Base-by-base conservation (phyloP, 2,888 invertebrate genomes). In the Spisula solida region DNA sequence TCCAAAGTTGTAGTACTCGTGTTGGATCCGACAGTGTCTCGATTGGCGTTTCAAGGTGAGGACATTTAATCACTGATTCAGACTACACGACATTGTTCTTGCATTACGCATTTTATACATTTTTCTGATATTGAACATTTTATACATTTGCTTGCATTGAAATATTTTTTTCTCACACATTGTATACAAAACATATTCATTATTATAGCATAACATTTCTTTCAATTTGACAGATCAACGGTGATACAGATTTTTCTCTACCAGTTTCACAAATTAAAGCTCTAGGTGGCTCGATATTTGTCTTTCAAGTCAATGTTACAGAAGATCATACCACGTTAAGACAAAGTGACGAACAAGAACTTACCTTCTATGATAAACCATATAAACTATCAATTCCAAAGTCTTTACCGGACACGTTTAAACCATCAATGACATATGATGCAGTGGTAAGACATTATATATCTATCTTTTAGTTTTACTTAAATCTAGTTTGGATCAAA, bases 281-380 rank as follows among this genome's bases (percentile, higher is more conserved):
- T 55, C 79, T 92, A 31, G 84, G 82, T 31, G 90, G 87, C 6
- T 79, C 79, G 1, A 81, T 86, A 5, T 85, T 93, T 10, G 34
- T 90, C 0, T 89, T 94, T 80, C 90, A 98, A 95, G 99, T 98
- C 0, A 98, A 98, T 5, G 98, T 99, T 5, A 99, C 99, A 96
- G 99, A 99, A 97, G 98, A 98, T 85, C 97, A 98, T 92, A 99
- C 99, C 0, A 97, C 98, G 34, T 97, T 98, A 83, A 97, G 98
- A 94, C 98, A 99, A 96, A 98, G 98, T 96, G 98, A 98, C 34
- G 97, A 98, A 0, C 97, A 98, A 0, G 97, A 98, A 91, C 97
- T 98, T 66, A 97, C 98, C 83, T 97, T 99, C 10, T 98, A 98
- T 96, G 98, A 98, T 86, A 97, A 98, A 95, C 98, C 98, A 93